phyloP scores from a whole-genome alignment of 2,888 invertebrate genomes.

The Thymelicus acteon region DNA sequence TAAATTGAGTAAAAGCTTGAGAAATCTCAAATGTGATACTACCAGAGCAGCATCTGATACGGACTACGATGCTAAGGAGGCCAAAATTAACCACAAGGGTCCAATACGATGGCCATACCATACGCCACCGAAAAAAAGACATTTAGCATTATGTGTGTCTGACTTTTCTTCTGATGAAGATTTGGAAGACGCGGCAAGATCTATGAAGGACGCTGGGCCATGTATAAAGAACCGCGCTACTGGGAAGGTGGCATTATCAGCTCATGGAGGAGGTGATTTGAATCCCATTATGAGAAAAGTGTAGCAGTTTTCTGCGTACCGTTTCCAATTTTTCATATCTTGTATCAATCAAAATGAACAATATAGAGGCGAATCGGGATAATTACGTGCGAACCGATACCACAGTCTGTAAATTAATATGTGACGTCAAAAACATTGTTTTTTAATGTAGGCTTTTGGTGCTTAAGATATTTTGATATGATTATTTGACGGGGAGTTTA shows the following conservation, averaged over 20 bases:
- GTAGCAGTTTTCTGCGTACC: slow-evolving; percentile 47
- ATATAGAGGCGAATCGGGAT: slow-evolving; percentile 8
- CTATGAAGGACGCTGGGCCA: slow-evolving; percentile 69
- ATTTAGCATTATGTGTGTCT: slow-evolving; percentile 69
- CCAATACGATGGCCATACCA: slow-evolving; percentile 72
- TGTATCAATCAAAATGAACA: slow-evolving; percentile 17
- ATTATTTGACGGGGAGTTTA: slow-evolving; percentile 49
- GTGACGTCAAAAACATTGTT: slow-evolving; percentile 27
- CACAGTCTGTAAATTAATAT: slow-evolving; percentile 17
- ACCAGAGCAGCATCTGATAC: slow-evolving; percentile 76
- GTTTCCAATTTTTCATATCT: background rate
- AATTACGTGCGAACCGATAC: slow-evolving; percentile 1
- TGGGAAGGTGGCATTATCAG: slow-evolving; percentile 69
- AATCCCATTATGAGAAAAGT: slow-evolving; percentile 74
- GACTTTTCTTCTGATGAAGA: slow-evolving; percentile 78
- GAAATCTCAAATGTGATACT: slow-evolving; percentile 63
- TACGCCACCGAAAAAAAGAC: slow-evolving; percentile 73
- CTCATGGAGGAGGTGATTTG: slow-evolving; percentile 77
- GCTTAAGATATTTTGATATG: slow-evolving; percentile 35
- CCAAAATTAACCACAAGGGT: slow-evolving; percentile 63
- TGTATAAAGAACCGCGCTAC: slow-evolving; percentile 62
- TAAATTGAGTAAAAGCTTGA: slow-evolving; percentile 60
- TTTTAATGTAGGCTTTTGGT: slow-evolving; percentile 35
- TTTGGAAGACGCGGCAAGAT: slow-evolving; percentile 56
- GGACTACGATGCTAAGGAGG: slow-evolving; percentile 69